Evolutionary conservation across 2,113 vertebrate genomes (phyloP).

Genomic region (sheep (Ovis aries)): ARS-UI_Ramb_v3.0 NC_056067.1:20788001-20788500

Average conservation of each 20-base stretch:
- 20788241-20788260: neutral
- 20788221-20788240: neutral
- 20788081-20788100: neutral
- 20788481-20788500: neutral
- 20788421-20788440: neutral
- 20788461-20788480: accelerated
- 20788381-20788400: slow-evolving; percentile 4
- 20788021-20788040: neutral
- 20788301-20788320: neutral
- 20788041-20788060: neutral
- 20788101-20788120: neutral
- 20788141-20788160: neutral
- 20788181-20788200: neutral
- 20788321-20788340: neutral
- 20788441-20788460: neutral
- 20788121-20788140: neutral
- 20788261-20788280: neutral
- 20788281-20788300: neutral
- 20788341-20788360: neutral
- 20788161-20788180: neutral
- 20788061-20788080: neutral
- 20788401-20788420: slow-evolving; percentile 3
- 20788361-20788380: neutral
- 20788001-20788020: neutral
- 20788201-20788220: neutral